Percentiles rank a stretch among this genome's conserved stretches.
These are phyloP conservation scores for Octodonta nipae DNA, from an alignment of 2,888 invertebrate species.

Conservation along the genomic window DNA sequence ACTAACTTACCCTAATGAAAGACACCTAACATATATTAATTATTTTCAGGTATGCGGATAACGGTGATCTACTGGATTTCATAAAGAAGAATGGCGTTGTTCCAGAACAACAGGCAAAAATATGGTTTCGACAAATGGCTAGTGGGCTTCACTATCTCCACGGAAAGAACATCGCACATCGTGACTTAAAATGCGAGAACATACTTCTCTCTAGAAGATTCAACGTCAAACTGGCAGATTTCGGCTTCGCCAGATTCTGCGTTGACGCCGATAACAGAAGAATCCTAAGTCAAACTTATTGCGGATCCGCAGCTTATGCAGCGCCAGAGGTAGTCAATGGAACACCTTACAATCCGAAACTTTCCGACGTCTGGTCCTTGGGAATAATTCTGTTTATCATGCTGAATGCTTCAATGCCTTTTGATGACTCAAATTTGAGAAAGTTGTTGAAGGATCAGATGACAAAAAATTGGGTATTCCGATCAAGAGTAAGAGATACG, in stretches of 20 bases:
- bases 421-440: slow-evolving; percentile 73
- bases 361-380: slow-evolving; percentile 87
- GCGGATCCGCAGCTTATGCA: slow-evolving; percentile 94
- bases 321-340: slow-evolving; percentile 89
- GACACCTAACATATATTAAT: too few relatives aligned
- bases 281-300: slow-evolving; percentile 78
- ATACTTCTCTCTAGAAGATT: slow-evolving; percentile 69
- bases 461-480: slow-evolving; percentile 65
- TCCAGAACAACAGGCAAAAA: slow-evolving; percentile 63
- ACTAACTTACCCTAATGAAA: too few relatives aligned
- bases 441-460: slow-evolving; percentile 75
- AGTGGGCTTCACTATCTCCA: slow-evolving; percentile 75
- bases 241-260: slow-evolving; percentile 82
- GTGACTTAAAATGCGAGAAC: slow-evolving; percentile 91
- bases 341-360: slow-evolving; percentile 74
- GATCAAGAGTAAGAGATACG: slow-evolving; percentile 52
- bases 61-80: slow-evolving; percentile 78
- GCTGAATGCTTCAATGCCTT: slow-evolving; percentile 89
- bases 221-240: slow-evolving; percentile 85
- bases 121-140: slow-evolving; percentile 78
- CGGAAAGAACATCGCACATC: slow-evolving; percentile 70
- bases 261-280: slow-evolving; percentile 57
- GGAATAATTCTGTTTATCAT: slow-evolving; percentile 87
- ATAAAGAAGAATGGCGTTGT: slow-evolving; percentile 65
- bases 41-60: slow-evolving; percentile 55